Percentiles rank a stretch among this genome's conserved stretches.
These are phyloP conservation scores for Poecilia picta DNA, from an alignment of 2,797 vertebrate genomes.

Conservation along the genomic window DNA sequence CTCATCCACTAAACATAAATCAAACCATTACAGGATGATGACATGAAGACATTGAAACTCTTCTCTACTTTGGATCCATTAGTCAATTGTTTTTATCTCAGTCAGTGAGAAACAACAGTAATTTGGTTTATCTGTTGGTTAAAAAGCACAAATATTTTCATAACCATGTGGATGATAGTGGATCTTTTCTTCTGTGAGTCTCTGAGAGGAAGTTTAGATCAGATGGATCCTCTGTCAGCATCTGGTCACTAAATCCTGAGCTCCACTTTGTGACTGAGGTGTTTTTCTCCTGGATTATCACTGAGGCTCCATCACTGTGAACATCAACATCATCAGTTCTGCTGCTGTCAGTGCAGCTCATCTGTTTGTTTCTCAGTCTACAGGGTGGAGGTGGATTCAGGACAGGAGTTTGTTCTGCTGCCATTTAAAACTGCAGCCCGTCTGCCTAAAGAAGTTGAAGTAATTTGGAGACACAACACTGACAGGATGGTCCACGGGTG, in stretches of 20 bases:
- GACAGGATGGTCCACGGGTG: no score
- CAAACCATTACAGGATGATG: not conserved
- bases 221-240: no score
- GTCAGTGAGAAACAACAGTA: not conserved
- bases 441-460: not conserved
- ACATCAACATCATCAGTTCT: no score
- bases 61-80: not conserved
- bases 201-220: no score
- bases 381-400: no score
- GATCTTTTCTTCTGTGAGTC: not conserved
- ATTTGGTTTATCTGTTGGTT: not conserved
- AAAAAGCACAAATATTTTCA: not conserved
- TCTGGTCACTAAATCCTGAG: no score
- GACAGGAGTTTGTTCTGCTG: not conserved
- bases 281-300: no score
- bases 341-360: no score
- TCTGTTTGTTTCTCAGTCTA: no score
- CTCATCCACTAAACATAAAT: not conserved
- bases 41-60: not conserved
- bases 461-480: no score
- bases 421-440: not conserved
- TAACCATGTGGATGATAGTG: not conserved
- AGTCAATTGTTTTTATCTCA: not conserved
- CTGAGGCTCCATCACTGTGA: no score
- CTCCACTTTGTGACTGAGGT: no score